A percentile compares a stretch with the other conserved stretches of the same genome.
These are phyloP conservation scores for Gymnocephalus cernua DNA, from an alignment of 2,113 vertebrate genomes.

Conservation along the genomic window DNA sequence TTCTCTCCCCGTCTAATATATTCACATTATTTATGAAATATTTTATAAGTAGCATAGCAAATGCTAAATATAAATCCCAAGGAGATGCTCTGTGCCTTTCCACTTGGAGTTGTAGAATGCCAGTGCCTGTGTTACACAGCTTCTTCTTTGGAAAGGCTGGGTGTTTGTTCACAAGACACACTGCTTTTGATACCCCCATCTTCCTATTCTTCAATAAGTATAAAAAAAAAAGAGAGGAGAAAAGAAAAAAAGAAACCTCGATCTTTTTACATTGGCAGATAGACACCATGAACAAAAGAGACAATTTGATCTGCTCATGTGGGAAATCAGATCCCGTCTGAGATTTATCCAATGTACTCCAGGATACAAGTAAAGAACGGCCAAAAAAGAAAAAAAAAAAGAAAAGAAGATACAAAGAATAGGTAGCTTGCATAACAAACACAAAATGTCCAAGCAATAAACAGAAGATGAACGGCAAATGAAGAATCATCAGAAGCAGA, in stretches of 20 bases:
- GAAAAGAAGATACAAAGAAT: constrained; percentile 57
- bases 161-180: constrained; percentile 82
- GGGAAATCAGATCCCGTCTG: constrained; percentile 80
- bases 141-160: constrained; percentile 73
- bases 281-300: constrained; percentile 81
- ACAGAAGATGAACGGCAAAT: not conserved
- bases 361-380: constrained; percentile 53
- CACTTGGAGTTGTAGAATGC: constrained; percentile 70
- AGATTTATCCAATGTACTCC: constrained; percentile 74
- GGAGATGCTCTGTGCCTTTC: constrained; percentile 78
- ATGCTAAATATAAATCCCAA: constrained; percentile 87
- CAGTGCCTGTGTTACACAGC: constrained; percentile 71
- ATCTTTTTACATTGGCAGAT: constrained; percentile 71
- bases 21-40: constrained; percentile 88
- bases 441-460: constrained; percentile 17
- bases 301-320: constrained; percentile 83
- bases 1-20: constrained; percentile 80
- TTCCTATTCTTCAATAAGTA: constrained; percentile 66
- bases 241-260: constrained; percentile 56
- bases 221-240: constrained; percentile 35
- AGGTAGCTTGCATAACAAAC: constrained; percentile 46
- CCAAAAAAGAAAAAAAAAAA: constrained; percentile 40
- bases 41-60: constrained; percentile 87
- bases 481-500: constrained; percentile 32
- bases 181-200: constrained; percentile 75